Conservation (phyloP, 2,797 vertebrate species). For the Apogon hyalosoma region DNA sequence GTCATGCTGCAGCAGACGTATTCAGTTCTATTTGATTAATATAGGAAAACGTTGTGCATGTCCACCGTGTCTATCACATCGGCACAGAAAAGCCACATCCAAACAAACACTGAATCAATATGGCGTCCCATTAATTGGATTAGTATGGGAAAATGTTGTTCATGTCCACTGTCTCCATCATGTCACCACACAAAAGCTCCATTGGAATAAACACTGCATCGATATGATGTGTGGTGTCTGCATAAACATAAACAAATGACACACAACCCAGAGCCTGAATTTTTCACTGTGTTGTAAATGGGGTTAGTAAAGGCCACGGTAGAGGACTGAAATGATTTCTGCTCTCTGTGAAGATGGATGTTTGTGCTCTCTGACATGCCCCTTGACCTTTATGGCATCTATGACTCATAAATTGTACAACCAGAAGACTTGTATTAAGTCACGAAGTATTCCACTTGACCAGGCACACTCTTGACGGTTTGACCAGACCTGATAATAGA, state of each 20-base stretch:
- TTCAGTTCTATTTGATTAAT: not conserved
- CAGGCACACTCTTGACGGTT: constrained; percentile 4
- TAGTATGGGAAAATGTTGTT: not conserved
- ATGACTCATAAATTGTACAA: constrained; percentile 14
- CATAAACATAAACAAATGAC: not conserved
- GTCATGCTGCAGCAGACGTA: not conserved
- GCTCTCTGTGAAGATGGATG: not conserved
- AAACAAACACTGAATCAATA: not conserved
- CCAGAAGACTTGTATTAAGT: constrained; percentile 15
- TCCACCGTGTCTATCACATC: not conserved
- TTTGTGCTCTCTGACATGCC: constrained; percentile 2
- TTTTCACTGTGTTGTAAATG: not conserved
- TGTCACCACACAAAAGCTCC: too few relatives aligned
- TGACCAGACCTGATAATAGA: constrained; percentile 15
- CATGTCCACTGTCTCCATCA: not conserved
- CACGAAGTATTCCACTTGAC: not conserved
- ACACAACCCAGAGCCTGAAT: not conserved
- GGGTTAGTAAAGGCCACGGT: not conserved
- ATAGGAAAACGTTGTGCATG: not conserved
- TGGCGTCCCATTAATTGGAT: not conserved
- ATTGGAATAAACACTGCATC: not conserved
- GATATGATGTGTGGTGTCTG: not conserved
- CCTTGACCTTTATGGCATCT: constrained; percentile 21
- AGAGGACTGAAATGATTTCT: constrained; percentile 8
- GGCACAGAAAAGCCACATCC: not conserved